Conservation (phyloP, 2,797 vertebrate species). For the Trichosurus vulpecula region DNA sequence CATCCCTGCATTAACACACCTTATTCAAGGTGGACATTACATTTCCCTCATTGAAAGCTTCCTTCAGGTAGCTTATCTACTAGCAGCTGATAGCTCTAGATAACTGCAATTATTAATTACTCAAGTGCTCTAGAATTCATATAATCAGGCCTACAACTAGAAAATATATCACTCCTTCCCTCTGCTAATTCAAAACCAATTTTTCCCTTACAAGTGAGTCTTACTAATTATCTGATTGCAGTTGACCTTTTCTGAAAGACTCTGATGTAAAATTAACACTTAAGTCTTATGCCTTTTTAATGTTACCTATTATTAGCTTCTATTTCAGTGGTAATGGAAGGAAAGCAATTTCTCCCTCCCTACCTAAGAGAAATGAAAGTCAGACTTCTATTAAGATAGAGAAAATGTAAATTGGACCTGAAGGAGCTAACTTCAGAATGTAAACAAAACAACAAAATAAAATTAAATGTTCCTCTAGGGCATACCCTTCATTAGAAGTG, state of each 20-base stretch:
- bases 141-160: neutral
- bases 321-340: neutral
- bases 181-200: neutral
- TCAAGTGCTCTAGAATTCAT: neutral
- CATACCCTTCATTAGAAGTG: neutral
- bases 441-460: constrained; percentile 2
- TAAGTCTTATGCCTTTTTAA: constrained; percentile 22
- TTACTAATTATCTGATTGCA: constrained; percentile 7
- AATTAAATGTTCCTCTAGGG: neutral
- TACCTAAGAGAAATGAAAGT: neutral
- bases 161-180: neutral
- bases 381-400: constrained; percentile 39
- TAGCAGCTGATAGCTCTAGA: neutral
- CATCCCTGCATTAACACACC: neutral
- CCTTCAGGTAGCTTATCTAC: neutral
- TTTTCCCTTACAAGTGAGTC: neutral
- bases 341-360: neutral
- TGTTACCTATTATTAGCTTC: constrained; percentile 31
- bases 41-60: neutral
- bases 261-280: constrained; percentile 29
- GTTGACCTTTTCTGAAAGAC: constrained; percentile 23
- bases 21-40: neutral
- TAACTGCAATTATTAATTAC: neutral
- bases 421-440: neutral
- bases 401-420: constrained; percentile 22